Base-by-base conservation (phyloP, 2,113 vertebrate genomes). In the Rhineura floridana region DNA sequence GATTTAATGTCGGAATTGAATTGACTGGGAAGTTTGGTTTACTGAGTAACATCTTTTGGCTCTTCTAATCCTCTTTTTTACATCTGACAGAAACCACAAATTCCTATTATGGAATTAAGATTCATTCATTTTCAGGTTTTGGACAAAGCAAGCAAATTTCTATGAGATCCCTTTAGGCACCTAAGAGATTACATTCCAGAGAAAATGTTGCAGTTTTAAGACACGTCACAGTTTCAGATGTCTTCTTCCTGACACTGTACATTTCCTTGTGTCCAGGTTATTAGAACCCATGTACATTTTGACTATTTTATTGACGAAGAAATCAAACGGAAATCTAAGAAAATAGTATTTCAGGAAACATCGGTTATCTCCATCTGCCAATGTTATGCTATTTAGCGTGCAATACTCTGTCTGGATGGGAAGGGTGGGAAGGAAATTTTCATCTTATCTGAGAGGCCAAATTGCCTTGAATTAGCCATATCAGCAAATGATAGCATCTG, bases 91-190 rank as follows among this genome's bases (percentile, higher is more conserved):
- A 70, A 94, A 93, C 88, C 59, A 3, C 87, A 91, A 72, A 88
- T 91, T 82, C 81, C 72, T 89, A 95, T 94, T 95, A 96, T 86
- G 67, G 81, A 93, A 94, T 95, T 96, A 97, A 93, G 94, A 93
- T 63, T 62, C 91, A 92, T 95, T 92, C 88, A 30, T 94, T 95
- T 95, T 91, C 84, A 93, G 77, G 82, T 88, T 92, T 91, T 89
- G 23, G 82, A 82, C 89, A 88, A 93, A 95, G 30, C 46, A 70
- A 97, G 87, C 59, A 95, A 59, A 94, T 95, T 93, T 91, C 52
- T 89, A 33, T 89, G 83, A 91, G 94, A 25, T 93, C 50, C 50
- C 28, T 72, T 78, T 84, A 85, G 89, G 55, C 62, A 42, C 4
- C 17, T 76, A 67, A 76, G 39, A 87, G 80, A 89, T 95, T 92